Conservation (phyloP, 2,797 vertebrate genomes). For the Etheostoma perlongum region DNA sequence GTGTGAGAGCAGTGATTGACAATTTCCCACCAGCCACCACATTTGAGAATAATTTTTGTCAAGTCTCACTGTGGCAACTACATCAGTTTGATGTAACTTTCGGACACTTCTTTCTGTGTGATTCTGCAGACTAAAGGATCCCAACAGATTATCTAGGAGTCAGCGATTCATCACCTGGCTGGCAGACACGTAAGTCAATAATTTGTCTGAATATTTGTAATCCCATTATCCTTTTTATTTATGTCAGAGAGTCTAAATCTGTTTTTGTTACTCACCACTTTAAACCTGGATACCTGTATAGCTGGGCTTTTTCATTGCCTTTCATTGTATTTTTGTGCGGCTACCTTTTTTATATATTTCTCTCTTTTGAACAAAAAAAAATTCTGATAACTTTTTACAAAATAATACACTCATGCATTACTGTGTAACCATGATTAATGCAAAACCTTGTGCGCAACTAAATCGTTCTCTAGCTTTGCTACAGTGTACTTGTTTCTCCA, state of each 20-base stretch:
- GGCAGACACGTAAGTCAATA: slow-evolving; percentile 90
- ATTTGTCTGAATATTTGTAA: slow-evolving; percentile 6
- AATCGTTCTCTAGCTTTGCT: neutral
- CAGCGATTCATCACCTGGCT: slow-evolving; percentile 91
- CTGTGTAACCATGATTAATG: neutral
- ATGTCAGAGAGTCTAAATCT: neutral
- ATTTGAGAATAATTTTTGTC: neutral
- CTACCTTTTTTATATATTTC: neutral
- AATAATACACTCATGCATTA: neutral
- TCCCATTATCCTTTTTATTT: neutral
- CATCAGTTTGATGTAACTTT: neutral
- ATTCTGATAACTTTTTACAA: neutral
- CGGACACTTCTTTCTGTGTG: slow-evolving; percentile 6
- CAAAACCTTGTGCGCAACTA: slow-evolving; percentile 4
- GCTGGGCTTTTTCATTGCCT: neutral
- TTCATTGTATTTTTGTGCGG: neutral
- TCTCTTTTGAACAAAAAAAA: neutral
- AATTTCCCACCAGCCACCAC: neutral
- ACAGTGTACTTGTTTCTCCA: neutral
- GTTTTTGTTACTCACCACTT: neutral
- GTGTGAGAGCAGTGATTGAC: too few species aligned
- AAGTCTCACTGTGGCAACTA: neutral
- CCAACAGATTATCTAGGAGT: slow-evolving; percentile 86
- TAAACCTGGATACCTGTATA: neutral
- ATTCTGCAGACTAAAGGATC: slow-evolving; percentile 88